A percentile compares a stretch with the other conserved stretches of the same genome.
phyloP scores from a whole-genome alignment of 2,888 invertebrate genomes.

The Ecliptopera silaceata region DNA sequence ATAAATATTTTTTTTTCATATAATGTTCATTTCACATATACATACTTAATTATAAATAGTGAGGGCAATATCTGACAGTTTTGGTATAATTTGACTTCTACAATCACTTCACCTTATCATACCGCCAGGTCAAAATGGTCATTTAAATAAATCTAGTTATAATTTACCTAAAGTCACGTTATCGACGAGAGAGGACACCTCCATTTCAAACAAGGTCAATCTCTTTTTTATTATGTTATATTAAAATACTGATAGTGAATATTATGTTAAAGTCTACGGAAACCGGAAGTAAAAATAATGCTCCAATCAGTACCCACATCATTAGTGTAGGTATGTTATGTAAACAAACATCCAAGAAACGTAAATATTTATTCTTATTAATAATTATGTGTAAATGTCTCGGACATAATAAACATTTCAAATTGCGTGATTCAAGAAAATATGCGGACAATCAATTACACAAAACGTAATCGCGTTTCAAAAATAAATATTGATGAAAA shows the following conservation, averaged over 20 bases:
- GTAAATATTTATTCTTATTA: conserved; percentile 70
- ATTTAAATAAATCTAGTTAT: conserved; percentile 12
- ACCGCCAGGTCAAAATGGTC: conserved; percentile 24
- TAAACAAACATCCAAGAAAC: conserved; percentile 63
- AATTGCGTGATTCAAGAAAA: conserved; percentile 31
- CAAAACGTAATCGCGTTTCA: neutral
- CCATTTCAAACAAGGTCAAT: conserved; percentile 29
- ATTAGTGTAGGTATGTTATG: conserved; percentile 63
- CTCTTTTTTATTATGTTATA: conserved; percentile 36
- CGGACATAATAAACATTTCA: conserved; percentile 45
- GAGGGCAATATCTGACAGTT: neutral
- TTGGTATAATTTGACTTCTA: neutral
- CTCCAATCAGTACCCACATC: conserved; percentile 56
- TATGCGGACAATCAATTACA: neutral
- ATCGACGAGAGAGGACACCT: conserved; percentile 39
- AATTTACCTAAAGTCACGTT: conserved; percentile 24
- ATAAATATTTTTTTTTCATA: too few species aligned
- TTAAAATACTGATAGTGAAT: conserved; percentile 27
- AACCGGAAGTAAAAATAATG: conserved; percentile 55
- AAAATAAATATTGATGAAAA: neutral
- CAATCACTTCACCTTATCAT: conserved; percentile 23
- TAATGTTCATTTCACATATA: neutral
- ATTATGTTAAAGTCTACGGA: conserved; percentile 42
- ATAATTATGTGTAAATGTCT: conserved; percentile 51
- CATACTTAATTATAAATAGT: neutral